Evolutionary conservation across 2,797 vertebrate species (phyloP), one percentile per base, ranked within the genome.

Genomic region (Calcarius lapponicus): DNA sequence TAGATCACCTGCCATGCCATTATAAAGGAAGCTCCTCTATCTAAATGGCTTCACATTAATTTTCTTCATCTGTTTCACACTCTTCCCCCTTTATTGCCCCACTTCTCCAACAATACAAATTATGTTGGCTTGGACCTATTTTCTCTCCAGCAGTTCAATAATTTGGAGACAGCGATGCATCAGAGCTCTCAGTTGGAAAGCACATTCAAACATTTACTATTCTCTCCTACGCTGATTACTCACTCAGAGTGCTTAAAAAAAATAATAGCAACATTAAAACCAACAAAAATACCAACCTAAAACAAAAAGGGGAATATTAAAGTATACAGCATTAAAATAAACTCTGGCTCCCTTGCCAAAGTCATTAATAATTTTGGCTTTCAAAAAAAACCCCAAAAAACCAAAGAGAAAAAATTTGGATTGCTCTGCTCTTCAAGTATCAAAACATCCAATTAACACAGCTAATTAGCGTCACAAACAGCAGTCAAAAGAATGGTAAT

Each of bases 361-460:
- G 94, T 97, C 98, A 97, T 97, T 98, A 98, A 98, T 98, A 98
- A 98, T 97, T 98, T 98, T 97, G 97, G 97, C 97, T 98, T 98
- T 97, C 92, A 97, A 94, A 93, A 92, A 31, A 29, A 36, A 11
- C 5, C 86, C 88, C 75, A 54, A 25, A 40, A 38, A 34, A 36
- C 34, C 34, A 50, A 7, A 22, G 47, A 50, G 13, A 53, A 96
- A 95, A 94, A 65, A 97, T 94, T 97, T 98, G 97, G 97, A 98
- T 98, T 99, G 98, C 97, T 98, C 98, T 98, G 98, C 98, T 98
- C 98, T 98, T 96, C 96, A 97, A 97, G 97, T 98, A 99, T 99
- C 98, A 99, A 98, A 98, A 98, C 98, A 98, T 97, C 98, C 98
- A 99, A 99, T 99, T 99, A 99, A 98, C 98, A 99, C 98, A 99